These are phyloP conservation scores for Caenorhabditis japonica DNA, from an alignment of 2,888 invertebrate genomes.

Conservation along the genomic window DNA sequence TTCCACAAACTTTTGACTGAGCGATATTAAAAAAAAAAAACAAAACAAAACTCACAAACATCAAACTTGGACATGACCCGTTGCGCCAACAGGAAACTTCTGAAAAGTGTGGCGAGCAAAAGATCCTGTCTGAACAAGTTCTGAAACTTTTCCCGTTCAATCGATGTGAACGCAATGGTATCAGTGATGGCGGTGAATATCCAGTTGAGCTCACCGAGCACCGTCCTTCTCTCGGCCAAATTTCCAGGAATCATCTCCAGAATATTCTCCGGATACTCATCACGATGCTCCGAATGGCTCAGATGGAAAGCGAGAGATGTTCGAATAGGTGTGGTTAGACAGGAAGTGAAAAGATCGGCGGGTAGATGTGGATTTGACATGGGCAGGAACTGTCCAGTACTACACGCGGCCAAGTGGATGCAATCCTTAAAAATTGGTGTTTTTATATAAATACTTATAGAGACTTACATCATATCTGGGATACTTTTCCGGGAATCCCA, in stretches of 20 bases:
- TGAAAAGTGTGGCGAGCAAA: slow-evolving; percentile 95
- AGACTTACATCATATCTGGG: slow-evolving; percentile 52
- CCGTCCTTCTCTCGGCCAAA: slow-evolving; percentile 86
- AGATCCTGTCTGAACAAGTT: slow-evolving; percentile 92
- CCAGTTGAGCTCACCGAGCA: slow-evolving; percentile 99
- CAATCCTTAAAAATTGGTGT: slow-evolving; percentile 80
- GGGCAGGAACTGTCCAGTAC: slow-evolving; percentile 91
- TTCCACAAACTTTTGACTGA: too few relatives aligned
- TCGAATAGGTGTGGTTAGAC: slow-evolving; percentile 97
- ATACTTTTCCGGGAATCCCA: slow-evolving; percentile 51
- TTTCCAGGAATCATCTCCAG: slow-evolving; percentile 90
- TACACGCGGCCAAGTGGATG: slow-evolving; percentile 96
- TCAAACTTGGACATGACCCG: slow-evolving; percentile 92
- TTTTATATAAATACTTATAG: background rate
- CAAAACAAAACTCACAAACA: slow-evolving; percentile 81
- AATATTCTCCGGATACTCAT: slow-evolving; percentile 67
- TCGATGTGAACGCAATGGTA: slow-evolving; percentile 98
- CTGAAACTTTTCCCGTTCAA: slow-evolving; percentile 93
- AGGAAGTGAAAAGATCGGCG: slow-evolving; percentile 96
- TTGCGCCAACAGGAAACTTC: slow-evolving; percentile 96
- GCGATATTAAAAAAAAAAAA: too few relatives aligned
- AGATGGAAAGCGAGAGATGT: slow-evolving; percentile 78
- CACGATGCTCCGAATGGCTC: slow-evolving; percentile 65
- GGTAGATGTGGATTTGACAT: slow-evolving; percentile 94
- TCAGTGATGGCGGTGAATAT: slow-evolving; percentile 99